Evolutionary conservation across 1,140 invertebrate species (phyloP), one percentile per base, ranked within the genome.

Genomic region (Planococcus citri): DNA sequence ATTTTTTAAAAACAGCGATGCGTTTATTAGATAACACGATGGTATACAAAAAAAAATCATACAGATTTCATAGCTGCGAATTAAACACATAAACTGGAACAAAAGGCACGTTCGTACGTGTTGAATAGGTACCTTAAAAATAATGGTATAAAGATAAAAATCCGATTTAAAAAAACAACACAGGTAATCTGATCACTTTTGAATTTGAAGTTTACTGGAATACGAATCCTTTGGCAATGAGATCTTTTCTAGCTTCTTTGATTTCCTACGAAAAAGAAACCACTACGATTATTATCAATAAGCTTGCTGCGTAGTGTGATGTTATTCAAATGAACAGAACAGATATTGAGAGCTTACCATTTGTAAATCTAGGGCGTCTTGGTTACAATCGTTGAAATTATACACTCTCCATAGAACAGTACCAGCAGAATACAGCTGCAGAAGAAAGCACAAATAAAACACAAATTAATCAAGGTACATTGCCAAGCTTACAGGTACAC

Each of bases 321-420:
- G n/a, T n/a, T n/a, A n/a, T n/a, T n/a, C n/a, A n/a, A n/a, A n/a
- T n/a, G n/a, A n/a, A n/a, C n/a, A n/a, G n/a, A n/a, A n/a, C n/a
- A n/a, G n/a, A n/a, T n/a, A 2, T 51, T 20, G 10, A 14, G 17
- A 51, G 10, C 22, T 64, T 27, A 64, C 60, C 25, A 27, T 64
- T 64, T 64, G 60, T 20, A 64, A 25, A 3, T 64, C 60, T 24
- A 64, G 20, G 10, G 60, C 60, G 10, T 64, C 60, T 64, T 64
- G 21, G 60, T 64, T 64, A 20, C 60, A 64, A 25, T 64, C 60
- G 17, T 64, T 64, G 17, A 64, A 64, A 64, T 64, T 64, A 20
- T 25, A 64, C 22, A 25, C 60, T 64, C 60, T 64, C 60, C 60
- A 64, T 24, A 64, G 25, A 6, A 64, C 60, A 10, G 25, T 27